These are phyloP conservation scores for Zaprionus taronus DNA, from an alignment of 1,140 invertebrate species.

Conservation along the genomic window DNA sequence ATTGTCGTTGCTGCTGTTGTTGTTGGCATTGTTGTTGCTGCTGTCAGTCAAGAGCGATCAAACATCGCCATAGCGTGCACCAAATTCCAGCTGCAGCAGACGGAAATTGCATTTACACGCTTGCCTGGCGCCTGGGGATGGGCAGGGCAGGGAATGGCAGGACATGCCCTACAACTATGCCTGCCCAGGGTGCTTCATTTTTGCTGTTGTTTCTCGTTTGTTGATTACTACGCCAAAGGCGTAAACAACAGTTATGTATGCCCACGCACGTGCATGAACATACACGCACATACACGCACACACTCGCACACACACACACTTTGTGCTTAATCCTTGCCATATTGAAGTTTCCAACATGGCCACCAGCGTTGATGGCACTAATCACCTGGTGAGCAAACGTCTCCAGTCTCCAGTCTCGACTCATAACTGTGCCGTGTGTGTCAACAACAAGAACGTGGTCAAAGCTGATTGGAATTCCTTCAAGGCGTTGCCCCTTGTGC, in stretches of 20 bases:
- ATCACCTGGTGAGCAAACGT: slow-evolving; percentile 61
- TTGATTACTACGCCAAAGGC: slow-evolving; percentile 52
- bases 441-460: slow-evolving; percentile 27
- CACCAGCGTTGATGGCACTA: slow-evolving; percentile 58
- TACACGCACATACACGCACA: slow-evolving; percentile 16
- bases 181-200: slow-evolving; percentile 2
- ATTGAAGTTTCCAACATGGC: slow-evolving; percentile 43
- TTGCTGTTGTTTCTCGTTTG: slow-evolving; percentile 6
- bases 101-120: slow-evolving; percentile 79
- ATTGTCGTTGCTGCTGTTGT: slow-evolving; percentile 2
- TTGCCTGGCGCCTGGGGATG: slow-evolving; percentile 35
- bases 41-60: slow-evolving; percentile 43
- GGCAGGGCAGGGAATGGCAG: slow-evolving; percentile 15
- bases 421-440: slow-evolving; percentile 17
- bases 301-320: slow-evolving; percentile 17
- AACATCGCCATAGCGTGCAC: slow-evolving; percentile 30
- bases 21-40: background rate
- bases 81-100: slow-evolving; percentile 73
- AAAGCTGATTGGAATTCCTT: slow-evolving; percentile 42
- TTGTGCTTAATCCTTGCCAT: slow-evolving; percentile 26
- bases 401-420: background rate
- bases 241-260: slow-evolving; percentile 28
- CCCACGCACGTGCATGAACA: slow-evolving; percentile 7
- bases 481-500: background rate
- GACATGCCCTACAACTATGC: slow-evolving; percentile 17